phyloP scores from a whole-genome alignment of 2,113 vertebrate genomes.

The Corythoichthys haematopterus region DNA sequence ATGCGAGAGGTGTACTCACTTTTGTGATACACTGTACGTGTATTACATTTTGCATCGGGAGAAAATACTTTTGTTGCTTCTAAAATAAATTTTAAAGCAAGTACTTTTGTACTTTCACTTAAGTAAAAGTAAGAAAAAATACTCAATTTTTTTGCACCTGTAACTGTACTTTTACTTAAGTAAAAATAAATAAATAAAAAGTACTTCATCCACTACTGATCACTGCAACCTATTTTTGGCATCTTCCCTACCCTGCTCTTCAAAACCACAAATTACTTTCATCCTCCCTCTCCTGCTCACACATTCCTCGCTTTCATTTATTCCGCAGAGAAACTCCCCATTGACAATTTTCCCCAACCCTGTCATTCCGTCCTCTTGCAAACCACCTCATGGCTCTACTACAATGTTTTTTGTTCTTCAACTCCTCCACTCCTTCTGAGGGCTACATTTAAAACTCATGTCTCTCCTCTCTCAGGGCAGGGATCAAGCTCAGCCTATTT shows the following conservation, averaged over 20 bases:
- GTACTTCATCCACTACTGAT: too few species aligned
- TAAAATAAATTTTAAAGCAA: too few species aligned
- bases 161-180: too few species aligned
- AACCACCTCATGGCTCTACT: conserved; percentile 9
- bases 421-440: conserved; percentile 24
- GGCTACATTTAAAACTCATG: conserved; percentile 42
- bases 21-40: too few species aligned
- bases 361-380: conserved; percentile 32
- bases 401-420: neutral
- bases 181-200: too few species aligned
- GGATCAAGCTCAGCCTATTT: conserved; percentile 64
- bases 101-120: too few species aligned
- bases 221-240: neutral
- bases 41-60: too few species aligned
- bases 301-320: conserved; percentile 30
- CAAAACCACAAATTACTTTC: conserved; percentile 8
- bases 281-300: conserved; percentile 4
- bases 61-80: too few species aligned
- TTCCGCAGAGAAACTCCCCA: conserved; percentile 19
- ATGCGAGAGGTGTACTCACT: too few species aligned
- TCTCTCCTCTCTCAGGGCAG: conserved; percentile 48
- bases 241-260: conserved; percentile 13
- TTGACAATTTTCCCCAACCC: conserved; percentile 7
- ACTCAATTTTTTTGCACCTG: too few species aligned
- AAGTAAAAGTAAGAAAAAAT: too few species aligned